Evolutionary conservation across 2,797 vertebrate genomes (phyloP).

Genomic region (Sebastes dallii): DNA sequence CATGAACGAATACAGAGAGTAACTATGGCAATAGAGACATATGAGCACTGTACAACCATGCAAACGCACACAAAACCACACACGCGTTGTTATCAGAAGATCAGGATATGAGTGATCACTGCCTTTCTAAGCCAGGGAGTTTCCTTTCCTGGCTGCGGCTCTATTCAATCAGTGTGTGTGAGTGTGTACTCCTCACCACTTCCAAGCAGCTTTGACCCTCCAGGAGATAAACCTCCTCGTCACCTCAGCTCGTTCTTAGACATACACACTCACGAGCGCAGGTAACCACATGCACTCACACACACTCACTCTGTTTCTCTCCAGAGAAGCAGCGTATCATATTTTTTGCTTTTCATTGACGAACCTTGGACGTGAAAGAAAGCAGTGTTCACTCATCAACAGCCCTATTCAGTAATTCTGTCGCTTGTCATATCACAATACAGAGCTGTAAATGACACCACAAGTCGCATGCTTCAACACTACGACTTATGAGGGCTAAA

Average conservation of each 20-base stretch:
- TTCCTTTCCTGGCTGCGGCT: conserved; percentile 51
- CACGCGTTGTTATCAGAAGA: conserved; percentile 53
- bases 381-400: conserved; percentile 12
- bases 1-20: conserved; percentile 35
- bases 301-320: neutral
- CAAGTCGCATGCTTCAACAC: neutral
- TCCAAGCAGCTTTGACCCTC: conserved; percentile 30
- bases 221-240: conserved; percentile 24
- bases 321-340: neutral
- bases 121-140: conserved; percentile 57
- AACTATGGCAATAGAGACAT: conserved; percentile 29
- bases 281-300: conserved; percentile 1
- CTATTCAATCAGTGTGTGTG: conserved; percentile 13
- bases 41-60: neutral
- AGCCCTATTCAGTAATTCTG: conserved; percentile 20
- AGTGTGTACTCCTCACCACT: conserved; percentile 6
- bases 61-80: conserved; percentile 7
- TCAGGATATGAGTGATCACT: conserved; percentile 62
- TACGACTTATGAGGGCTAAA: neutral
- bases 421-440: conserved; percentile 19
- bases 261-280: conserved; percentile 11
- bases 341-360: neutral
- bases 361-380: conserved; percentile 20
- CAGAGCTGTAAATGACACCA: conserved; percentile 14
- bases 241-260: conserved; percentile 28